A percentile compares a stretch with the other conserved stretches of the same genome.
Conservation (phyloP, 2,113 vertebrate species). For the Bubo bubo region DNA sequence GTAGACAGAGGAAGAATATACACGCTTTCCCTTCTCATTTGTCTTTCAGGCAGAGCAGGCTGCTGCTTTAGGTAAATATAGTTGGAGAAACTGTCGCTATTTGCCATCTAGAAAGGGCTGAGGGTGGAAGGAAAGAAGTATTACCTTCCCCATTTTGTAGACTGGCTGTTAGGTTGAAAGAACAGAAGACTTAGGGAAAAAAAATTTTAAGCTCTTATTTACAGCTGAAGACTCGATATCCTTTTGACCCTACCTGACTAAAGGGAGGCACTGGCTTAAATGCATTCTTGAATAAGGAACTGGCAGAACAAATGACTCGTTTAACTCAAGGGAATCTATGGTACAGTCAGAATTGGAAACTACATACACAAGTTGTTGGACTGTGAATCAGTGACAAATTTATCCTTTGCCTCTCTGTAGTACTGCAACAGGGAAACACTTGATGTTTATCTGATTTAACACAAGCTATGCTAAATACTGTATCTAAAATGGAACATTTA, state of each 20-base stretch:
- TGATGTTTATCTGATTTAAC: conserved; percentile 52
- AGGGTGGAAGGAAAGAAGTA: neutral
- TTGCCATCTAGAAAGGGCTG: neutral
- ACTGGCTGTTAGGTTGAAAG: neutral
- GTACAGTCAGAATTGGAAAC: neutral
- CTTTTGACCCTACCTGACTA: neutral
- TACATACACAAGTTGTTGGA: neutral
- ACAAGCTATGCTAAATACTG: conserved; percentile 52
- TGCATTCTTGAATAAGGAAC: neutral
- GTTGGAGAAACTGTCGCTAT: neutral
- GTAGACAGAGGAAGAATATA: neutral
- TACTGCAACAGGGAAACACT: neutral
- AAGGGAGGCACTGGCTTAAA: neutral
- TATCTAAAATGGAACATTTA: conserved; percentile 29
- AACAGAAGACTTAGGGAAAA: neutral
- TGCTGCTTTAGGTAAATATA: neutral
- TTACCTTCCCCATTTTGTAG: neutral
- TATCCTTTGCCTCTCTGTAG: neutral
- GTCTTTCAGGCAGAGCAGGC: neutral
- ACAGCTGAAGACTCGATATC: neutral
- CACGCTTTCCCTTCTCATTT: neutral
- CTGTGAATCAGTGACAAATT: conserved; percentile 18
- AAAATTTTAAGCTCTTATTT: neutral
- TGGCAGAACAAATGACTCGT: conserved; percentile 24
- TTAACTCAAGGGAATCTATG: neutral